A percentile compares a stretch with the other conserved stretches of the same genome.
These are phyloP conservation scores for Holacanthus passer DNA, from an alignment of 2,113 vertebrate species.

Conservation along the genomic window DNA sequence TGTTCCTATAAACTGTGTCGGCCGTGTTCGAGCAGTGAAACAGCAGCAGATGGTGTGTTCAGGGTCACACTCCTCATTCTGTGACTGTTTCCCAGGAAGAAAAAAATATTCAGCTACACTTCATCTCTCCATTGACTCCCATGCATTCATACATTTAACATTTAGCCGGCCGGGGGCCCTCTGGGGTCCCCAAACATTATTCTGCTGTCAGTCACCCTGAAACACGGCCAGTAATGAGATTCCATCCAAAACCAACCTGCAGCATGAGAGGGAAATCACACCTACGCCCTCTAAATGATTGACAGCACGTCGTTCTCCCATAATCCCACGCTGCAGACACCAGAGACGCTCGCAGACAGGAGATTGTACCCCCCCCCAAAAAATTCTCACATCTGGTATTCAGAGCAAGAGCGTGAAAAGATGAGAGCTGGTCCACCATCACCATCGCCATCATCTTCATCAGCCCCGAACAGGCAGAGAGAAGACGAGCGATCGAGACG, in stretches of 20 bases:
- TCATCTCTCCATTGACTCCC: slow-evolving; percentile 63
- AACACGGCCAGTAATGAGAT: slow-evolving; percentile 70
- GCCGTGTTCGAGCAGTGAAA: not conserved
- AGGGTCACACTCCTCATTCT: slow-evolving; percentile 52
- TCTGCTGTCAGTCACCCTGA: slow-evolving; percentile 74
- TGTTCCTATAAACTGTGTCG: not conserved
- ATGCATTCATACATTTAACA: slow-evolving; percentile 76
- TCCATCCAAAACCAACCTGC: slow-evolving; percentile 60
- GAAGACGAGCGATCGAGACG: not conserved
- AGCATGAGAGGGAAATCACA: slow-evolving; percentile 64
- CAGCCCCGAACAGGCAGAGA: slow-evolving; percentile 28
- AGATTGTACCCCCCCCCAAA: slow-evolving; percentile 21
- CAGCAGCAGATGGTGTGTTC: slow-evolving; percentile 55
- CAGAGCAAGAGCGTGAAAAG: slow-evolving; percentile 39
- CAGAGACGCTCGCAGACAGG: slow-evolving; percentile 53
- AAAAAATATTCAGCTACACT: slow-evolving; percentile 62
- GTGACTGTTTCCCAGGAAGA: slow-evolving; percentile 53
- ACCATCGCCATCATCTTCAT: slow-evolving; percentile 16
- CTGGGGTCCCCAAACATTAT: slow-evolving; percentile 66
- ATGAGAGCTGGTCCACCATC: slow-evolving; percentile 37
- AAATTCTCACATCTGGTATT: slow-evolving; percentile 64
- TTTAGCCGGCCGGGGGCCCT: slow-evolving; percentile 49
- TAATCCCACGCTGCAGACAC: slow-evolving; percentile 69
- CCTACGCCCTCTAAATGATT: slow-evolving; percentile 65
- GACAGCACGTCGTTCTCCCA: slow-evolving; percentile 70